A percentile compares a stretch with the other conserved stretches of the same genome.
phyloP scores from a whole-genome alignment of 2,797 vertebrate genomes.

The Pangasius sanitwongsei region DNA sequence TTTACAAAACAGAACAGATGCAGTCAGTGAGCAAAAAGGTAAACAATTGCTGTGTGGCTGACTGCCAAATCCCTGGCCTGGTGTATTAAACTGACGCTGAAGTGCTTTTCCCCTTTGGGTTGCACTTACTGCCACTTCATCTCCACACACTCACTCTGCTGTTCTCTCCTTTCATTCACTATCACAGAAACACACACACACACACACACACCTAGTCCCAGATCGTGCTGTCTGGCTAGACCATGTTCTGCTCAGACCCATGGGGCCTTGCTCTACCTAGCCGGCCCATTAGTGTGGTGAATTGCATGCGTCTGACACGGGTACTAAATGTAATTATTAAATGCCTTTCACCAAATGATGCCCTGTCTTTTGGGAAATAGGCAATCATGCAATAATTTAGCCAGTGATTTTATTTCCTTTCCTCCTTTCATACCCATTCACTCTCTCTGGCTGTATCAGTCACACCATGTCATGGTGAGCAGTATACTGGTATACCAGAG shows the following conservation, averaged over 20 bases:
- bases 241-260: conserved; percentile 86
- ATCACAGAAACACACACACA: conserved; percentile 33
- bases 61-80: conserved; percentile 91
- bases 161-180: conserved; percentile 64
- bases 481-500: background rate
- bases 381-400: conserved; percentile 99
- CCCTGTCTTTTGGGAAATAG: conserved; percentile 92
- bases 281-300: conserved; percentile 93
- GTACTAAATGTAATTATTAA: conserved; percentile 99
- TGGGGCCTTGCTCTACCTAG: conserved; percentile 88
- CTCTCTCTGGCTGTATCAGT: conserved; percentile 1
- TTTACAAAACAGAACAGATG: conserved; percentile 99
- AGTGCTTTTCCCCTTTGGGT: conserved; percentile 97
- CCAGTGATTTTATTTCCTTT: conserved; percentile 97
- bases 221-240: conserved; percentile 71
- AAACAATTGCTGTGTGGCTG: conserved; percentile 98
- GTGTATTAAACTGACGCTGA: conserved; percentile 98
- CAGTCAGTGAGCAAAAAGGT: conserved; percentile 98
- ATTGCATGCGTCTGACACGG: conserved; percentile 97
- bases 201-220: conserved; percentile 66
- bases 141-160: conserved; percentile 82
- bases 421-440: conserved; percentile 56
- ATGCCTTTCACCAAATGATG: conserved; percentile 99
- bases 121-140: conserved; percentile 99
- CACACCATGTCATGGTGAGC: background rate